Conservation (phyloP, 1,140 invertebrate genomes). For the Drosophila cardini region DNA sequence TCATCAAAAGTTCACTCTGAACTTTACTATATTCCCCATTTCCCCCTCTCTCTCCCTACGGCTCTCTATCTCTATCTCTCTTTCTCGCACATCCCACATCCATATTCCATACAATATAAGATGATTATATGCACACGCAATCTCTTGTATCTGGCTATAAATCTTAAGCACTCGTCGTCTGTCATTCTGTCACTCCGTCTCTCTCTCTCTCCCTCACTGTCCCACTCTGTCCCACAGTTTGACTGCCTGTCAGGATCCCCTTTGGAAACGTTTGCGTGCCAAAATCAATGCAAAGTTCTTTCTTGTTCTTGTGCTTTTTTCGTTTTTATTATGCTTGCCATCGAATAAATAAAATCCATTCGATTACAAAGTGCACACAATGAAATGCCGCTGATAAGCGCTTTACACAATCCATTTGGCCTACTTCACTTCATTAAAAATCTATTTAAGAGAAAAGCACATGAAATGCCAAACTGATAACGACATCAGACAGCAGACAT, state of each 20-base stretch:
- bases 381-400: constrained; percentile 73
- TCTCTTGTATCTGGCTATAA: constrained; percentile 66
- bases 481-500: constrained; percentile 1
- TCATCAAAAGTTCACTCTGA: constrained; percentile 77
- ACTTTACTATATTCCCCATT: constrained; percentile 34
- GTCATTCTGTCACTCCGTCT: constrained; percentile 25
- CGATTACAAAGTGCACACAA: constrained; percentile 78
- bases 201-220: not conserved
- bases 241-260: constrained; percentile 15
- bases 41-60: not conserved
- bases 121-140: constrained; percentile 78
- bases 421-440: constrained; percentile 82
- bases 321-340: too few species aligned
- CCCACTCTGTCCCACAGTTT: too few species aligned
- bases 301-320: constrained; percentile 1
- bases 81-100: not conserved
- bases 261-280: constrained; percentile 48
- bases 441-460: constrained; percentile 64
- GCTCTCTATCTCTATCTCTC: too few species aligned
- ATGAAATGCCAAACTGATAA: constrained; percentile 38
- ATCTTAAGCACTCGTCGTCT: constrained; percentile 53
- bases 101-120: constrained; percentile 57
- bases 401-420: constrained; percentile 70
- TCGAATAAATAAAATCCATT: constrained; percentile 78
- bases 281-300: constrained; percentile 75